Base-by-base conservation (phyloP, 2,888 invertebrate species). In the Panopea generosa region DNA sequence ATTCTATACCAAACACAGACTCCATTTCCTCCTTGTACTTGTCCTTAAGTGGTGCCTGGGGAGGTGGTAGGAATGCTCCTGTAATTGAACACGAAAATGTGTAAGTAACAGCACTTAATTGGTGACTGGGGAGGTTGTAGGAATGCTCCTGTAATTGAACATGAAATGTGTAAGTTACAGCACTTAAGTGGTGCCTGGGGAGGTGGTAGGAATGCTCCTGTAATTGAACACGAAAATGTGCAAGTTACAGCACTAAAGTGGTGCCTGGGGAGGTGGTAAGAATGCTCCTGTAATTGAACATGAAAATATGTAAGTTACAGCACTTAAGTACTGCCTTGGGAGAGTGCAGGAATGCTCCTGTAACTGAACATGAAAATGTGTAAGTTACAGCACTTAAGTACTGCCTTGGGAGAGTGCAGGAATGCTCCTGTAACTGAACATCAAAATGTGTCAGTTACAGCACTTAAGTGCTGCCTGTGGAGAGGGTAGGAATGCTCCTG, bases 1-100 rank as follows among this genome's bases (percentile, higher is more conserved):
- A 88, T 52, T 74, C 77, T 24, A 88, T 82, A 40, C 88, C 88
- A 63, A 88, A 88, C 33, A 74, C 62, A 1, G 80, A 65, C 77
- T 45, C 57, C 43, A 88, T 52, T 55, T 87, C 85, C 52, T 84
- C 82, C 50, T 65, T 79, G 70, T 88, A 88, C 53, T 86, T 82
- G 7, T 75, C 69, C 29, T 80, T 79, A 40, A 88, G 71, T 1
- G 77, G 78, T 1, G 16, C 60, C 60, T 88, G 88, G 2, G 84
- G 77, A 14, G 88, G 88, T 11, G 88, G 88, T 16, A 88, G 60
- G 62, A 76, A 88, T n/a, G 67, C 86, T 38, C 88, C 88, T 87
- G 55, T 6, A 70, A 49, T 16, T 38, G 9, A 20, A 7, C 2
- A 20, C 4, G 27, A n/a, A 24, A 9, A 24, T 22, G 11, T 11